Conservation (phyloP, 2,113 vertebrate species). For the Gulo gulo region DNA sequence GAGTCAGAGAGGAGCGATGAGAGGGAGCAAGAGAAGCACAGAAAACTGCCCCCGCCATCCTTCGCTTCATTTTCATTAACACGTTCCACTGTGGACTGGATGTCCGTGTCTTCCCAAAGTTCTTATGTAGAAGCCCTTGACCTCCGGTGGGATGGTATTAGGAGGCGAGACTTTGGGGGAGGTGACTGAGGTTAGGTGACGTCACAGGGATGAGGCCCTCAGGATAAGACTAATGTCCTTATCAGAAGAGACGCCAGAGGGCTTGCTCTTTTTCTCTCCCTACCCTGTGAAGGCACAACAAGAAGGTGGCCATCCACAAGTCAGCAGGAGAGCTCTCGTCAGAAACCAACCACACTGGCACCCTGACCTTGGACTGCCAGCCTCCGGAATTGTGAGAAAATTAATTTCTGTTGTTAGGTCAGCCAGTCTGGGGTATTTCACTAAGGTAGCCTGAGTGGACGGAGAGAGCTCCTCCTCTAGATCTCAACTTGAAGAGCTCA, state of each 20-base stretch:
- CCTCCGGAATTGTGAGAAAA: background rate
- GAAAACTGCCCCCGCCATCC: background rate
- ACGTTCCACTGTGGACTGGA: background rate
- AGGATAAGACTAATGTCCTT: background rate
- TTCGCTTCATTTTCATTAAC: background rate
- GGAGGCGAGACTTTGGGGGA: background rate
- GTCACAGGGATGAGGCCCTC: background rate
- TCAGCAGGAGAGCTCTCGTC: background rate
- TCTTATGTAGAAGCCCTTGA: background rate
- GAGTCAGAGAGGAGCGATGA: background rate
- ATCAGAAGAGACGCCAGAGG: background rate
- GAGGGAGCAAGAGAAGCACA: background rate
- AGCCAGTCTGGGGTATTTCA: accelerated
- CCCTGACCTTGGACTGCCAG: background rate
- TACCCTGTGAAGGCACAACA: background rate
- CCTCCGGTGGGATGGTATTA: background rate
- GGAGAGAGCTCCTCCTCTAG: background rate
- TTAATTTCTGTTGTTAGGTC: background rate
- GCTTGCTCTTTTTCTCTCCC: background rate
- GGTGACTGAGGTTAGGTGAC: background rate
- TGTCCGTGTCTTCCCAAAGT: background rate
- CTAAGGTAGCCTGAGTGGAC: background rate
- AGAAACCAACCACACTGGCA: background rate
- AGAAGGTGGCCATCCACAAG: background rate
- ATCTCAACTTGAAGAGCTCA: background rate